phyloP scores from a whole-genome alignment of 2,113 vertebrate genomes.

The Oenanthe melanoleuca region DNA sequence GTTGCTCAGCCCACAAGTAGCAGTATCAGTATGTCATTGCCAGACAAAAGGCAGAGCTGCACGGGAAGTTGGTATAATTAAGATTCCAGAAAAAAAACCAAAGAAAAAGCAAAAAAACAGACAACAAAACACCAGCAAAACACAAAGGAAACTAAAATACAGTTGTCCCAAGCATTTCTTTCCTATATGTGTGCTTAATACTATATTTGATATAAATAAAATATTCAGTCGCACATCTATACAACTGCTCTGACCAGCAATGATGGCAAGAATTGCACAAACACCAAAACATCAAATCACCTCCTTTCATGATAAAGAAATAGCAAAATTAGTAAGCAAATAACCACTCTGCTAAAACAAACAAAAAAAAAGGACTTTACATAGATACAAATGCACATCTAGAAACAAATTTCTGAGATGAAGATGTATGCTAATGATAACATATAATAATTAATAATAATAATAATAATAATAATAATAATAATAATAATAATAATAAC shows the following conservation, averaged over 20 bases:
- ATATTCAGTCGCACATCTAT: background rate
- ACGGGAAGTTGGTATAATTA: background rate
- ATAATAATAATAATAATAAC: too few species aligned
- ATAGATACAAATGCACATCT: too few species aligned
- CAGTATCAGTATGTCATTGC: background rate
- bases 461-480: too few species aligned
- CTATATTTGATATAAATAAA: background rate
- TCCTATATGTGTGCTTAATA: background rate
- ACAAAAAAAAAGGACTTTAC: too few species aligned
- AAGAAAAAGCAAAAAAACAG: background rate
- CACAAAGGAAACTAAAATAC: background rate
- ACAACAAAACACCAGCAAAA: background rate
- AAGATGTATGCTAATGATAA: accelerated
- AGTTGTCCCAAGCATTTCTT: background rate
- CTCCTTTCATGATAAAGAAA: too few species aligned
- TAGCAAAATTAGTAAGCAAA: too few species aligned
- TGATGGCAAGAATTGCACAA: too few species aligned
- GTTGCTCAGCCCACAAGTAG: background rate
- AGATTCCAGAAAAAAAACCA: background rate
- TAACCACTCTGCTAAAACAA: too few species aligned
- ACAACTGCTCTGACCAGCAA: background rate
- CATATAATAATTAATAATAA: background rate
- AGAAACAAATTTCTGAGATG: background rate
- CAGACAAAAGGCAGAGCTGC: background rate
- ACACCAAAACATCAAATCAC: too few species aligned